These are phyloP conservation scores for Platyrinchus mystaceus DNA, from an alignment of 2,797 vertebrate genomes.

Conservation along the genomic window DNA sequence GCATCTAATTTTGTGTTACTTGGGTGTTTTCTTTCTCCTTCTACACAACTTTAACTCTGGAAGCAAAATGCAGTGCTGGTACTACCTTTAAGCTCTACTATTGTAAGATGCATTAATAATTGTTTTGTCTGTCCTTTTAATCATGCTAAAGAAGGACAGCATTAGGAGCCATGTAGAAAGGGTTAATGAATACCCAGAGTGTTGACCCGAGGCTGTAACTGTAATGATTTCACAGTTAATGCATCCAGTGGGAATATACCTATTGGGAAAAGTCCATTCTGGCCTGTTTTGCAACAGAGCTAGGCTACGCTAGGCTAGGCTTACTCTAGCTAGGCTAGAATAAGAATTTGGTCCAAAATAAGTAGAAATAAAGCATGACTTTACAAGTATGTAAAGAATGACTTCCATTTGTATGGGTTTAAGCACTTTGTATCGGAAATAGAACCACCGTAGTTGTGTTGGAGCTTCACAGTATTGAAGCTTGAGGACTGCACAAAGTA, in stretches of 20 bases:
- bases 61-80: background rate
- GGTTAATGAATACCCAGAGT: background rate
- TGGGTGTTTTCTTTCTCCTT: background rate
- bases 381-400: background rate
- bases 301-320: background rate
- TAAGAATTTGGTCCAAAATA: background rate
- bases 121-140: background rate
- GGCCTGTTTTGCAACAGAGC: background rate
- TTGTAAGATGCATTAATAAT: background rate
- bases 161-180: background rate
- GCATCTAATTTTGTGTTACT: background rate
- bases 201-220: background rate
- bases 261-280: background rate
- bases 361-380: background rate
- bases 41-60: background rate
- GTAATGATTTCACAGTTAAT: background rate
- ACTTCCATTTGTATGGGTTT: background rate
- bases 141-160: background rate
- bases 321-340: background rate
- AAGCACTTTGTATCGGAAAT: background rate
- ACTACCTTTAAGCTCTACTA: background rate
- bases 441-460: background rate
- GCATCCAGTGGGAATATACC: background rate
- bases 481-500: background rate
- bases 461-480: background rate